A percentile compares a stretch with the other conserved stretches of the same genome.
Conservation (phyloP, 2,113 vertebrate species). For the Campylomormyrus tamandua region DNA sequence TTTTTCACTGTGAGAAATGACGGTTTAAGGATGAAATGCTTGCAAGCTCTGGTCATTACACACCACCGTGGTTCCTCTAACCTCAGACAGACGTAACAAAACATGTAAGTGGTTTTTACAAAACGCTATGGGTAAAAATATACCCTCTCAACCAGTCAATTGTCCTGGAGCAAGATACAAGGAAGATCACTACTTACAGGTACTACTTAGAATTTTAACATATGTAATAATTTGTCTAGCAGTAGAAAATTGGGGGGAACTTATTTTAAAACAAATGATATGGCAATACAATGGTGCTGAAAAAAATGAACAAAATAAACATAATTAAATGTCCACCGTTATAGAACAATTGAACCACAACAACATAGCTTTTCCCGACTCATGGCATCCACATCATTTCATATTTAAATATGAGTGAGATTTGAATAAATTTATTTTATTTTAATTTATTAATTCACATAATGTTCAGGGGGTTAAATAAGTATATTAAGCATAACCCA, state of each 20-base stretch:
- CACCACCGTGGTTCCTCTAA: conserved; percentile 24
- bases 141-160: conserved; percentile 29
- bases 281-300: not conserved
- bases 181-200: not conserved
- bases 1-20: conserved; percentile 27
- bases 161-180: not conserved
- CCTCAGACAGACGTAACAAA: conserved; percentile 32
- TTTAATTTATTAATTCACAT: not conserved
- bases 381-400: not conserved
- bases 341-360: not conserved
- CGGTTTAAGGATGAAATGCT: conserved; percentile 50
- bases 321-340: not conserved
- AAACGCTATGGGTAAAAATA: conserved; percentile 40
- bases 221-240: not conserved
- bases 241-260: not conserved
- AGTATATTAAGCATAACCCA: not conserved
- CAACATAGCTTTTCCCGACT: not conserved
- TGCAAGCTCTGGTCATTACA: conserved; percentile 39
- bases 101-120: conserved; percentile 34
- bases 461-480: not conserved
- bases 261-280: not conserved
- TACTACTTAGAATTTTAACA: not conserved
- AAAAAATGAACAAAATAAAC: not conserved
- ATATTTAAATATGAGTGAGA: not conserved
- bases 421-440: not conserved